Evolutionary conservation across 1,140 invertebrate genomes (phyloP).

Genomic region (Drosophila ambigua): DNA sequence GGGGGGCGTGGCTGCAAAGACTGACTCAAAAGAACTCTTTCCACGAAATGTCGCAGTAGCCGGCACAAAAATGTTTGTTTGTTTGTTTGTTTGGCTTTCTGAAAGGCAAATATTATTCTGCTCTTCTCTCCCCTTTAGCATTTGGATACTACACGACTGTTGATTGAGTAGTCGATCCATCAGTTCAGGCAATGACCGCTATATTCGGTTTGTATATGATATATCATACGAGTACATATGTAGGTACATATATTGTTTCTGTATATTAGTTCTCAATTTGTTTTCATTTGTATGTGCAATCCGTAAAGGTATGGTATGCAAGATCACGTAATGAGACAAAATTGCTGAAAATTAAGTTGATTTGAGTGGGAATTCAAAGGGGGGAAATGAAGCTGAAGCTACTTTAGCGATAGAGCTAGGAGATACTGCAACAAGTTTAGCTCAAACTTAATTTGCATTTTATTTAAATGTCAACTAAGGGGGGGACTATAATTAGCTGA

Average conservation of each 20-base stretch:
- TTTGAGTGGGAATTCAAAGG: background rate
- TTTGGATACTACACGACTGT: conserved; percentile 14
- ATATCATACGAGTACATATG: background rate
- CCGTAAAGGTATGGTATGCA: conserved; percentile 1
- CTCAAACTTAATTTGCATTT: too few relatives aligned
- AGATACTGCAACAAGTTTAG: too few relatives aligned
- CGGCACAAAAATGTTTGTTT: conserved; percentile 38
- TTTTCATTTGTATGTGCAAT: conserved; percentile 6
- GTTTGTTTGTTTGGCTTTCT: conserved; percentile 41
- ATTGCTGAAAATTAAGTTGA: conserved; percentile 18
- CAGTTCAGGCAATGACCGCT: conserved; percentile 41
- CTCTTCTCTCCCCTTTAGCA: conserved; percentile 14
- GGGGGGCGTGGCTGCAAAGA: background rate
- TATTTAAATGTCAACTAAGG: background rate
- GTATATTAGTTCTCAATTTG: conserved; percentile 29
- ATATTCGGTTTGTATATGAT: conserved; percentile 41
- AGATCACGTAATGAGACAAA: background rate
- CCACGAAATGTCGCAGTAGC: conserved; percentile 34
- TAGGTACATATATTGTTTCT: too few relatives aligned
- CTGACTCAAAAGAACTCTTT: conserved; percentile 14
- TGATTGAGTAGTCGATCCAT: conserved; percentile 9
- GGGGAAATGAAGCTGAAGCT: background rate
- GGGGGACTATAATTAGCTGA: conserved; percentile 2
- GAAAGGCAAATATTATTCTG: background rate
- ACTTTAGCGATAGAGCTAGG: too few relatives aligned